A percentile compares a stretch with the other conserved stretches of the same genome.
Evolutionary conservation across 2,797 vertebrate species (phyloP).

Genomic region (Chaetophractus vellerosus): DNA sequence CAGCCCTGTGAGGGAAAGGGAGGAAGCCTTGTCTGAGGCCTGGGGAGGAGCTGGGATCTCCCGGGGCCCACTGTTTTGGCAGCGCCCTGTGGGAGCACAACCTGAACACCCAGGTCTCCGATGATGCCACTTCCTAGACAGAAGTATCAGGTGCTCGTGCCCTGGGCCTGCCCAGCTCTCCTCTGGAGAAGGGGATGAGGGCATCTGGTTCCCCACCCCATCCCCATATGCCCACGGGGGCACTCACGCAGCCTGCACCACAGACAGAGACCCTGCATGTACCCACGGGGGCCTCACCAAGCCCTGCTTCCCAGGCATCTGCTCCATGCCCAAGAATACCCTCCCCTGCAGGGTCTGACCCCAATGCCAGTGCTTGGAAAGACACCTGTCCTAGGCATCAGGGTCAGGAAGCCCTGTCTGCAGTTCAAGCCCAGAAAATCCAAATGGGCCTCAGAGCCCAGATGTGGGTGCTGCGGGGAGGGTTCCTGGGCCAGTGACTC

Average conservation of each 20-base stretch:
- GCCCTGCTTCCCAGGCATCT: neutral
- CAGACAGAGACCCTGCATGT: neutral
- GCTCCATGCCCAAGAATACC: neutral
- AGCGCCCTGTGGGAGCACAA: neutral
- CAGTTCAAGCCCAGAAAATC: conserved; percentile 47
- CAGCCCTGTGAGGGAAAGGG: neutral
- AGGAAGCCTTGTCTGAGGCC: conserved; percentile 2
- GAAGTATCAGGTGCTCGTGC: neutral
- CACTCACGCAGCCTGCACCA: neutral
- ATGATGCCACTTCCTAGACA: neutral
- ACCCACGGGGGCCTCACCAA: neutral
- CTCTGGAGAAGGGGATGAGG: neutral
- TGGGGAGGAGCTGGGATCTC: neutral
- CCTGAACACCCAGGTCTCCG: neutral
- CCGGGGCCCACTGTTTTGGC: conserved; percentile 46
- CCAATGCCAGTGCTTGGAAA: conserved; percentile 55
- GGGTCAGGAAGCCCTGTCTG: conserved; percentile 21
- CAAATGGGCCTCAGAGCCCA: neutral
- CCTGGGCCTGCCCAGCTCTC: neutral
- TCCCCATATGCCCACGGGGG: no score
- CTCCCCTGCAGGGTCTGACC: neutral
- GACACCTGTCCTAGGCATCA: neutral
- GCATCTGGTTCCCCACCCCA: neutral
- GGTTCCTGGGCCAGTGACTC: neutral
- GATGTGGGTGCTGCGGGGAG: neutral